A percentile compares a stretch with the other conserved stretches of the same genome.
Conservation (phyloP, 2,888 invertebrate genomes). For the Cosmia trapezina region DNA sequence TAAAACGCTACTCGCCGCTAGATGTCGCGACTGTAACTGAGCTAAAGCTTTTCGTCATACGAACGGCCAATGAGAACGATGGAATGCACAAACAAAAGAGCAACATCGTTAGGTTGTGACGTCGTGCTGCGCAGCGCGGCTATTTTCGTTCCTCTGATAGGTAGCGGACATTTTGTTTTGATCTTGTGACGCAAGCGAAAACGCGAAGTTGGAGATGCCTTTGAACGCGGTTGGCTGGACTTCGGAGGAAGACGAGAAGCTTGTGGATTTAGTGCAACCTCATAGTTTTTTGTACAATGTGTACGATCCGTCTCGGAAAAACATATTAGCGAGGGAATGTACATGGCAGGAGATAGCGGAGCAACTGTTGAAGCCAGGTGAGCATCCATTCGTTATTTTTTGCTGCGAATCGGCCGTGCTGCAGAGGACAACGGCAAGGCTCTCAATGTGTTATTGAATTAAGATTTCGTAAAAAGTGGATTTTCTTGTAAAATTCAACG, state of each 20-base stretch:
- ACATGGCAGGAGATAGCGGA: constrained; percentile 87
- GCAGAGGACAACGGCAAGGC: constrained; percentile 71
- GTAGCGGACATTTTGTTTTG: constrained; percentile 87
- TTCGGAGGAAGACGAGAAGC: constrained; percentile 82
- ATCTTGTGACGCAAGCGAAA: constrained; percentile 71
- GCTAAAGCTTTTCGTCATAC: constrained; percentile 35
- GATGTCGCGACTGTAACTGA: constrained; percentile 55
- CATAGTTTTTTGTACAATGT: constrained; percentile 82
- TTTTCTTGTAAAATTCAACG: not conserved
- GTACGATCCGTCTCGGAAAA: constrained; percentile 83
- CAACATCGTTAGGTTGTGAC: constrained; percentile 75
- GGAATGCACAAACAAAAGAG: constrained; percentile 66
- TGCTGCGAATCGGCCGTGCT: constrained; percentile 68
- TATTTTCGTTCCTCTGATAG: constrained; percentile 86
- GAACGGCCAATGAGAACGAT: constrained; percentile 74
- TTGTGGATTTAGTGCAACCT: constrained; percentile 84
- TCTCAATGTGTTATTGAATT: constrained; percentile 13
- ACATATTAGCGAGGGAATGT: constrained; percentile 82
- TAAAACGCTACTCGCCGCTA: constrained; percentile 49
- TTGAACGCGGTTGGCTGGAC: constrained; percentile 85
- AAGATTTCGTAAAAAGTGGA: not conserved
- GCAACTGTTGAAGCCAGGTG: constrained; percentile 84
- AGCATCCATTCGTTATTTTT: constrained; percentile 49
- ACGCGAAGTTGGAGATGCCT: constrained; percentile 80
- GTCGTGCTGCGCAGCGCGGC: constrained; percentile 85